Percentiles rank a stretch among this genome's conserved stretches.
Conservation (phyloP, 2,797 vertebrate species). For the Furcifer pardalis region DNA sequence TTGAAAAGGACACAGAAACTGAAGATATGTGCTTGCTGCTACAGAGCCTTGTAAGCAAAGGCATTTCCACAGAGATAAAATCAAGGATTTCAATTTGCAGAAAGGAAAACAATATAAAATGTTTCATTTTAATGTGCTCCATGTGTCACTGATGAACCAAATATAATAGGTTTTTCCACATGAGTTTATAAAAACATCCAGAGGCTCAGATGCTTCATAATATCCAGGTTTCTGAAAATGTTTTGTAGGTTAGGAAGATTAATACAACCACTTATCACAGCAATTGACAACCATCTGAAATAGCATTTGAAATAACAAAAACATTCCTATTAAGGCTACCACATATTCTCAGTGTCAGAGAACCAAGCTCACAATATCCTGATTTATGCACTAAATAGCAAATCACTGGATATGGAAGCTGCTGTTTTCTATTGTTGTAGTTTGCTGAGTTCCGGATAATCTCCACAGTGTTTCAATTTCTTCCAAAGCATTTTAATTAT, state of each 20-base stretch:
- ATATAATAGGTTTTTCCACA: slow-evolving; percentile 53
- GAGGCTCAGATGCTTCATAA: slow-evolving; percentile 51
- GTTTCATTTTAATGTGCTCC: slow-evolving; percentile 62
- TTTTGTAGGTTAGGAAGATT: slow-evolving; percentile 33
- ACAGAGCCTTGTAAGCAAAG: slow-evolving; percentile 40
- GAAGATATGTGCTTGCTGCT: slow-evolving; percentile 20
- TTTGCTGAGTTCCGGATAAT: not conserved
- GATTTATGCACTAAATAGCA: slow-evolving; percentile 15
- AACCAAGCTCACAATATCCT: slow-evolving; percentile 22
- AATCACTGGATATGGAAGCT: not conserved
- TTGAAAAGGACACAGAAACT: slow-evolving; percentile 39
- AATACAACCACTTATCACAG: slow-evolving; percentile 40
- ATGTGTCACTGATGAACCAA: slow-evolving; percentile 58
- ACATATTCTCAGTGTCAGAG: slow-evolving; percentile 17
- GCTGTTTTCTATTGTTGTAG: slow-evolving; percentile 13
- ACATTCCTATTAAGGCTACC: slow-evolving; percentile 24
- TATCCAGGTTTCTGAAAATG: slow-evolving; percentile 51
- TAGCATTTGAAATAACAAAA: slow-evolving; percentile 37
- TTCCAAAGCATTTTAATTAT: slow-evolving; percentile 31
- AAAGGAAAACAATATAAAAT: slow-evolving; percentile 63
- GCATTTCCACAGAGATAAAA: slow-evolving; percentile 60
- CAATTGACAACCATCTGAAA: slow-evolving; percentile 58
- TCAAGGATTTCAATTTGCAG: slow-evolving; percentile 61
- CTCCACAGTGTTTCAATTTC: not conserved
- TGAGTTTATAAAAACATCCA: slow-evolving; percentile 63